These are phyloP conservation scores for Porites lutea DNA, from an alignment of 64 coral and sea anemone genomes.

Conservation along the genomic window DNA sequence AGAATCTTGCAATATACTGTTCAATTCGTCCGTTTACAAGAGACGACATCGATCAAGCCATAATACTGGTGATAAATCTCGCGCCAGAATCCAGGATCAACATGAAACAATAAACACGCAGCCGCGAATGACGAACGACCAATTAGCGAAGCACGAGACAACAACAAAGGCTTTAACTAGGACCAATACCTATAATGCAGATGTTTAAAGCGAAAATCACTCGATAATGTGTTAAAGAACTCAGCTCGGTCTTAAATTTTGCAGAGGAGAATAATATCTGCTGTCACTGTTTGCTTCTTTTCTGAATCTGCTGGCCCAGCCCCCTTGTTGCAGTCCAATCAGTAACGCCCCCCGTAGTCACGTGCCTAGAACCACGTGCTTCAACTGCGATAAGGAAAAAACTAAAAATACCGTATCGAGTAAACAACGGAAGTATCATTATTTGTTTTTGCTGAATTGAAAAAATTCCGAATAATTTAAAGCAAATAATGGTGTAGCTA, in stretches of 20 bases:
- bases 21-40: not conserved
- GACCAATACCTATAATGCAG: no score
- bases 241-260: not conserved
- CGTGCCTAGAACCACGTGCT: conserved; percentile 34
- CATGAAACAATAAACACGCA: conserved; percentile 4
- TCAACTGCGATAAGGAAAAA: not conserved
- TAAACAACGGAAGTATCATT: not conserved
- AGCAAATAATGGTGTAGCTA: no score
- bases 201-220: not conserved
- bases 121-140: not conserved
- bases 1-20: not conserved
- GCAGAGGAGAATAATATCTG: not conserved
- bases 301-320: not conserved
- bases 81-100: conserved; percentile 19
- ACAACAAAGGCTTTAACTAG: not conserved
- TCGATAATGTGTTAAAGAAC: not conserved
- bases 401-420: not conserved
- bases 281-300: not conserved
- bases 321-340: conserved; percentile 4
- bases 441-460: no score
- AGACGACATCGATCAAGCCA: conserved; percentile 56
- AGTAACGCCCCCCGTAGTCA: not conserved
- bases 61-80: conserved; percentile 28
- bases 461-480: not conserved
- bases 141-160: not conserved